phyloP scores from a whole-genome alignment of 2,113 vertebrate species.

The Pardalotus punctatus region DNA sequence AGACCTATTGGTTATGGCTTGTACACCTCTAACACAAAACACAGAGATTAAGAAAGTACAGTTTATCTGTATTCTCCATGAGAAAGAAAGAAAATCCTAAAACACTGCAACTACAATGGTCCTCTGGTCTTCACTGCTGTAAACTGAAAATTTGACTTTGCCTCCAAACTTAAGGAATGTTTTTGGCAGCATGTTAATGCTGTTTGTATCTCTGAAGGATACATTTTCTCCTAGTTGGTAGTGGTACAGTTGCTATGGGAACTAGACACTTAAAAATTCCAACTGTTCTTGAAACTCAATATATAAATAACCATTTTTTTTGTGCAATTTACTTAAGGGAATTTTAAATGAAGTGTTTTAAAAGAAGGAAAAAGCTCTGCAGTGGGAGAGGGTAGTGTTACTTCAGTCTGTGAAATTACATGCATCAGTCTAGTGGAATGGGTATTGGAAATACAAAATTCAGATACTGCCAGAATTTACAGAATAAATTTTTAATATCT shows the following conservation, averaged over 20 bases:
- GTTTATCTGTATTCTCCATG: too few relatives aligned
- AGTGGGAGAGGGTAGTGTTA: not conserved
- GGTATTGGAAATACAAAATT: not conserved
- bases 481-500: not conserved
- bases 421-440: not conserved
- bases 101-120: too few relatives aligned
- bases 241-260: conserved; percentile 17
- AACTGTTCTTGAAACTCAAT: not conserved
- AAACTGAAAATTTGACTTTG: conserved; percentile 5
- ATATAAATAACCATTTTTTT: not conserved
- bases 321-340: not conserved
- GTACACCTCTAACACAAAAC: too few relatives aligned
- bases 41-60: too few relatives aligned
- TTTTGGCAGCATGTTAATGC: not conserved
- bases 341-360: not conserved
- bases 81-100: too few relatives aligned
- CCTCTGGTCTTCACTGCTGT: not conserved
- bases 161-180: not conserved
- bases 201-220: not conserved
- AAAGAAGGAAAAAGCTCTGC: not conserved
- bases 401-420: not conserved
- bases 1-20: too few relatives aligned
- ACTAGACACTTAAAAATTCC: not conserved
- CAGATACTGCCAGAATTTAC: not conserved
- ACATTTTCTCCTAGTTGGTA: not conserved